Evolutionary conservation across 2,113 vertebrate species (phyloP), one percentile per base, ranked within the genome.

Genomic region (Daubentonia madagascariensis): DNA sequence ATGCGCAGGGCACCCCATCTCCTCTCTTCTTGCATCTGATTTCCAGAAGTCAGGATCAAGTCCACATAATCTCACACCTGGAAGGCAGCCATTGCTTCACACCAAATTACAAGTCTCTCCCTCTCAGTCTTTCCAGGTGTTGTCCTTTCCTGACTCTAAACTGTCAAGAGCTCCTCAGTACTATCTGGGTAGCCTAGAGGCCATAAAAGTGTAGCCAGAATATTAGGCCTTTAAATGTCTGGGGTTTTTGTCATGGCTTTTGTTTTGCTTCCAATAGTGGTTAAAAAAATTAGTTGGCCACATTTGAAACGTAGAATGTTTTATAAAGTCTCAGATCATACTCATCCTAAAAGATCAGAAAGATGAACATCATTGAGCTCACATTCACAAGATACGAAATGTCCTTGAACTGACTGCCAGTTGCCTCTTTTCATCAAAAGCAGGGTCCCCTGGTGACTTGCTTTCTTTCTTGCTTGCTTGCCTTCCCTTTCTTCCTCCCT

Each of bases 1-100:
- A 12, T 0, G 5, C 12, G 10, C 7, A n/a, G 1, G 8, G 0
- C 6, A 8, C 6, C 20, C 30, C 83, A 50, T 8, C 13, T 73
- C 25, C 28, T 23, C 20, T 3, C 8, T 76, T 28, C 40, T 91
- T 40, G 14, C 43, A 68, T 63, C 32, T 67, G 32, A 83, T 32
- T 78, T 91, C 52, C 48, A 12, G 40, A 18, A 80, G 3, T 14
- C 54, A 37, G 4, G 2, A 52, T 76, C 59, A 83, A 81, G 50
- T 68, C 35, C 43, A 43, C 16, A 25, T 18, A 8, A n/a, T 40
- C 73, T 6, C 45, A 61, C 28, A 43, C 20, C 30, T 59, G 67
- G 10, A 52, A 40, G 7, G 22, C 5, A 59, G 32, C 9, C 3
- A 43, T 30, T 25, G 4, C 25, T 83, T 80, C 48, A 65, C 5